phyloP scores from a whole-genome alignment of 1,140 invertebrate genomes.

The Pseudomyrmex dendroicus region DNA sequence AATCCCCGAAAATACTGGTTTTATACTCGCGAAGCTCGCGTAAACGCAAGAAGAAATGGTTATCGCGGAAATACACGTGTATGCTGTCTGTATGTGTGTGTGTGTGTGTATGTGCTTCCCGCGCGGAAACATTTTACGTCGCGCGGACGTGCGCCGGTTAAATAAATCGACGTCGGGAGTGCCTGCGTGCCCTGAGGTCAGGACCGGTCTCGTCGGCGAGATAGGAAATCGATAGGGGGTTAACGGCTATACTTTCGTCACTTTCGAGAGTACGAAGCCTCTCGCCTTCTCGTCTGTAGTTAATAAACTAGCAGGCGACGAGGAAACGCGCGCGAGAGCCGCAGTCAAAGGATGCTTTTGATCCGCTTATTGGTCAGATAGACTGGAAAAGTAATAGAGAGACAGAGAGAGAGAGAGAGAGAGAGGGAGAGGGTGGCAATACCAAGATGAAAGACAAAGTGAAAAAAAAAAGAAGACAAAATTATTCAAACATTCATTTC shows the following conservation, averaged over 20 bases:
- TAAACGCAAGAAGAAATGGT: conserved; percentile 58
- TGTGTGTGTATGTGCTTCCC: neutral
- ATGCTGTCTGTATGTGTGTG: neutral
- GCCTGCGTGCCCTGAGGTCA: conserved; percentile 57
- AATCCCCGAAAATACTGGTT: conserved; percentile 54
- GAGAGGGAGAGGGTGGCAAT: conserved; percentile 34
- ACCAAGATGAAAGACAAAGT: neutral
- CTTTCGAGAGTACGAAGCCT: conserved; percentile 1
- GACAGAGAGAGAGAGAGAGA: too few species aligned
- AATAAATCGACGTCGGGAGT: conserved; percentile 60
- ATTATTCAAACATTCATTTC: conserved; percentile 35
- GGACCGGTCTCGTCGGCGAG: conserved; percentile 45
- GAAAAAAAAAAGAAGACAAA: neutral
- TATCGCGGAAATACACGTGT: conserved; percentile 61
- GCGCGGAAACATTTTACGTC: conserved; percentile 57
- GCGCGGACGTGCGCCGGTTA: conserved; percentile 53
- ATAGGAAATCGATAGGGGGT: conserved; percentile 54
- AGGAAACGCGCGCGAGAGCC: conserved; percentile 64
- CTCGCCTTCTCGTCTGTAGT: conserved; percentile 54
- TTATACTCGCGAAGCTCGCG: conserved; percentile 34
- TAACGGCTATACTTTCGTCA: conserved; percentile 54
- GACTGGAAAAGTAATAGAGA: conserved; percentile 36
- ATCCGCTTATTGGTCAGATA: conserved; percentile 64
- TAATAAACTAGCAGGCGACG: conserved; percentile 70
- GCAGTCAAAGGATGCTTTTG: conserved; percentile 70